A percentile compares a stretch with the other conserved stretches of the same genome.
phyloP scores from a whole-genome alignment of 2,113 vertebrate genomes.

The Emydura subglobosa region DNA sequence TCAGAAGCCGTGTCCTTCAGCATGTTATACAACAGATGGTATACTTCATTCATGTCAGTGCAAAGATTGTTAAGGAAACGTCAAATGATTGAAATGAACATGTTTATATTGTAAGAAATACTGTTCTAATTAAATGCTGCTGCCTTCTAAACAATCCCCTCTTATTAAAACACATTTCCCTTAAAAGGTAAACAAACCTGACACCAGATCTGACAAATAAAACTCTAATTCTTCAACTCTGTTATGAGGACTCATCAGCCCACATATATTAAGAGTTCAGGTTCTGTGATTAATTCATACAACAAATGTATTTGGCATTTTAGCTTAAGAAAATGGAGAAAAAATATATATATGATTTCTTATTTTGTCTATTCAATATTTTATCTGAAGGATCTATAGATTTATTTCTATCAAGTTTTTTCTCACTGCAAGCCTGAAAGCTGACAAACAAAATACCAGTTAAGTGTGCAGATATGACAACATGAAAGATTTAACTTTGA shows the following conservation, averaged over 20 bases:
- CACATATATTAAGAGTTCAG: not conserved
- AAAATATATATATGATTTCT: not conserved
- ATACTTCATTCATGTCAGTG: constrained; percentile 95
- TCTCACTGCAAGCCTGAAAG: not conserved
- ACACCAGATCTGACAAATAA: not conserved
- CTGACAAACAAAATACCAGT: not conserved
- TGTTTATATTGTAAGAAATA: not conserved
- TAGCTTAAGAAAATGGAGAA: not conserved
- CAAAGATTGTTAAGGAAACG: constrained; percentile 84
- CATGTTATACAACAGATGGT: constrained; percentile 96
- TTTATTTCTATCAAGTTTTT: not conserved
- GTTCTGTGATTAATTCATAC: not conserved
- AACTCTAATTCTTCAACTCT: not conserved
- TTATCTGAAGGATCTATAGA: not conserved
- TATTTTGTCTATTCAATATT: accelerated
- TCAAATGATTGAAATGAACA: not conserved
- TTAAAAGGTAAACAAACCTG: not conserved
- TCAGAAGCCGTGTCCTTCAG: constrained; percentile 94
- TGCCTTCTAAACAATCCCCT: not conserved
- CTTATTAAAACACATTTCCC: not conserved
- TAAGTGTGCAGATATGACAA: not conserved
- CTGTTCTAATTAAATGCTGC: not conserved
- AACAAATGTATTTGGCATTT: not conserved
- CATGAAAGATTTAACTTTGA: not conserved
- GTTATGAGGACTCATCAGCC: not conserved